Base-by-base conservation (phyloP, 2,888 invertebrate genomes). In the Electrophaes corylata region DNA sequence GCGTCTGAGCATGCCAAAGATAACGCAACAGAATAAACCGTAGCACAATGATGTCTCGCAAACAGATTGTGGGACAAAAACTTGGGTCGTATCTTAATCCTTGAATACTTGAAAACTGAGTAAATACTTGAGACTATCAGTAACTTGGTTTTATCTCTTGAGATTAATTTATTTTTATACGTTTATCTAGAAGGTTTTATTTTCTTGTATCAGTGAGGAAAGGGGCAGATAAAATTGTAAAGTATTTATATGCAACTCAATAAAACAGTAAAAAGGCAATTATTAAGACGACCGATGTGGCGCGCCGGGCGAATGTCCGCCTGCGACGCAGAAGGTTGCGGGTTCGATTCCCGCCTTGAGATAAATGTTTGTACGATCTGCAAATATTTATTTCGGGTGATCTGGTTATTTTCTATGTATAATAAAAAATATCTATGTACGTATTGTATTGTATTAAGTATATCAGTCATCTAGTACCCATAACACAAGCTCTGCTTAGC, bases 11-110 rank as follows among this genome's bases (percentile, higher is more conserved):
- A 71, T 8, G 44, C 35, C 33, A 14, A 45, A 75, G 86, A 86
- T 84, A 84, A 83, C 60, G 62, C 66, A 62, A 65, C 69, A 76
- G 79, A 79, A 45, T 40, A 58, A 40, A 40, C 16, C 49, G 8
- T 6, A 58, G 40, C 35, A 23, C 3, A 84, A 86, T 84, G 83
- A 83, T 67, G 75, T 14, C 43, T 26, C 26, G 23, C 70, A 67
- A 62, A 65, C 70, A 78, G 79, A 82, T 79, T 78, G 76, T 71
- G 57, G 62, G 71, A 60, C 72, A 78, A 80, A 82, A 78, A 75
- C 72, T 73, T 67, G 51, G 56, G 43, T 16, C 59, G 60, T 79
- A 78, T 78, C 79, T 76, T 83, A 84, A 84, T 83, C 81, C 78
- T 69, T 59, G 60, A 54, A 29, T 41, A 43, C 33, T 48, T 50